Percentiles rank a stretch among this genome's conserved stretches.
phyloP scores from a whole-genome alignment of 2,888 invertebrate genomes.

The Himalopsyche anomala region DNA sequence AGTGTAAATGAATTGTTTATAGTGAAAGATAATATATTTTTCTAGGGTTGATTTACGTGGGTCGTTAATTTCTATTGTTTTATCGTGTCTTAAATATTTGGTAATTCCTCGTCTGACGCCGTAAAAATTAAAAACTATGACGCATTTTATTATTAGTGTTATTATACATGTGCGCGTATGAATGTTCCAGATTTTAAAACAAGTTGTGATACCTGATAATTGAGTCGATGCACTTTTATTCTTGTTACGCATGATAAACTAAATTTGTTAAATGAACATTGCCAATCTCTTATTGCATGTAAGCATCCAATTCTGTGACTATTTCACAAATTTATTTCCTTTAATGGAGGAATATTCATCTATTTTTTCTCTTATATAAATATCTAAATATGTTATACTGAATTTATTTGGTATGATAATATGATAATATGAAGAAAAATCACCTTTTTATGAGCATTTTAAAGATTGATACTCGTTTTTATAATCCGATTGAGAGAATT shows the following conservation, averaged over 20 bases:
- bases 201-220: slow-evolving; percentile 22
- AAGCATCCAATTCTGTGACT: neutral
- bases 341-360: neutral
- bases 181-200: neutral
- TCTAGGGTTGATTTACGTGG: slow-evolving; percentile 63
- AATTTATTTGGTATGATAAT: slow-evolving; percentile 5
- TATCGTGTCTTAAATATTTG: slow-evolving; percentile 23
- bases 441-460: slow-evolving; percentile 18
- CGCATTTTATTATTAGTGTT: slow-evolving; percentile 5
- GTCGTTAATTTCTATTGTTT: slow-evolving; percentile 62
- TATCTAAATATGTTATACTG: neutral
- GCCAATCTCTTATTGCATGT: neutral
- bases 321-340: neutral
- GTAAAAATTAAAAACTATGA: neutral
- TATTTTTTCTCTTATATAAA: neutral
- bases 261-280: neutral
- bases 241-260: neutral
- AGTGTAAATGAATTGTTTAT: slow-evolving; percentile 59
- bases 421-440: slow-evolving; percentile 17
- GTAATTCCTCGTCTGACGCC: neutral
- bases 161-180: neutral
- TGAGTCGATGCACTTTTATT: slow-evolving; percentile 9
- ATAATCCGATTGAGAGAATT: neutral
- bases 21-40: slow-evolving; percentile 64
- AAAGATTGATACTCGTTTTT: slow-evolving; percentile 6